Percentiles rank a stretch among this genome's conserved stretches.
Evolutionary conservation across 2,888 invertebrate species (phyloP).

Genomic region (Chloromyia formosa): DNA sequence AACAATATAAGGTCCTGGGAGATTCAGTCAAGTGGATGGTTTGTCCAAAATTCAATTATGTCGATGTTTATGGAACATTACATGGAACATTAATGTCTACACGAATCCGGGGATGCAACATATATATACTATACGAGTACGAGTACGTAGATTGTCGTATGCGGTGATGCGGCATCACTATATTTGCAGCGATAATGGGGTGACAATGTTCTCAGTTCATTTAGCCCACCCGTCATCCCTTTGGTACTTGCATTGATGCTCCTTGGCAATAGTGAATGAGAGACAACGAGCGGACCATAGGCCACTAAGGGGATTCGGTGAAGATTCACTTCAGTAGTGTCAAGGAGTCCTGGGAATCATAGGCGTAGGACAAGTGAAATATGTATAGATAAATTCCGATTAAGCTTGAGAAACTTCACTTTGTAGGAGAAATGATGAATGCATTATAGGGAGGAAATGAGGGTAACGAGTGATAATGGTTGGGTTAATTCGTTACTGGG

Average conservation of each 20-base stretch:
- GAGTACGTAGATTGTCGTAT: slow-evolving; percentile 3
- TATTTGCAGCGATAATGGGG: slow-evolving; percentile 18
- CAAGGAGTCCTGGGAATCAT: slow-evolving; percentile 26
- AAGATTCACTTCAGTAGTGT: slow-evolving; percentile 20
- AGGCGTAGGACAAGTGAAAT: background rate
- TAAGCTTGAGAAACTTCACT: slow-evolving; percentile 25
- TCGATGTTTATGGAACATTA: slow-evolving; percentile 48
- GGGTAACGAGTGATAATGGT: background rate
- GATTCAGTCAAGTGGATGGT: slow-evolving; percentile 50
- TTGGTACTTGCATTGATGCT: too few species aligned
- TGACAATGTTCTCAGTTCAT: slow-evolving; percentile 39
- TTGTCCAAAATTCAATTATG: slow-evolving; percentile 51
- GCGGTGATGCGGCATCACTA: slow-evolving; percentile 27
- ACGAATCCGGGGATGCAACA: slow-evolving; percentile 22
- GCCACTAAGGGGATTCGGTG: background rate
- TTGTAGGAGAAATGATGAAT: background rate
- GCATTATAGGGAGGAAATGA: background rate
- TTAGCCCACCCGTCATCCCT: background rate
- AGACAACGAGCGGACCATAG: background rate
- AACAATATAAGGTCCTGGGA: slow-evolving; percentile 44
- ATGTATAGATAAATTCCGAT: slow-evolving; percentile 17
- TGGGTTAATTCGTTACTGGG: slow-evolving; percentile 33
- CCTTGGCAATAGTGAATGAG: background rate
- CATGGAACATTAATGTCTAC: slow-evolving; percentile 44
- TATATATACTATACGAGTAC: background rate